These are phyloP conservation scores for Muscicapa adusta DNA, from an alignment of 2,113 vertebrate species.

Conservation along the genomic window DNA sequence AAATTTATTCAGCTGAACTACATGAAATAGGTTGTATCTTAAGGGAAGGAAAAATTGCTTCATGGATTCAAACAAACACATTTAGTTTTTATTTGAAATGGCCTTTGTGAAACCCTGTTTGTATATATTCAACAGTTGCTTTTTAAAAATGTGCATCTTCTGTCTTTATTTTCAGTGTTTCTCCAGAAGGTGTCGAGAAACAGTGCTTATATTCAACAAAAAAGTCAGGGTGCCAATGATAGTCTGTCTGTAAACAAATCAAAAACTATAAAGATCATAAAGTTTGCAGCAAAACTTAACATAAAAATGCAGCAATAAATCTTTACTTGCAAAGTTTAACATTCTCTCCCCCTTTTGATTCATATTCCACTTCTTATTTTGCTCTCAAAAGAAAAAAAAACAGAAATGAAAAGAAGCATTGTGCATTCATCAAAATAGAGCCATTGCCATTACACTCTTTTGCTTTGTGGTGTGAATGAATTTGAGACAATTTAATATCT, in stretches of 20 bases:
- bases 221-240: not conserved
- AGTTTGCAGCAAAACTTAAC: not conserved
- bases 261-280: not conserved
- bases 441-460: not conserved
- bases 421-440: not conserved
- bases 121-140: not conserved
- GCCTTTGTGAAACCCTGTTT: not conserved
- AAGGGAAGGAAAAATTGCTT: not conserved
- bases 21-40: not conserved
- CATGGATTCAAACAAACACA: not conserved
- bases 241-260: not conserved
- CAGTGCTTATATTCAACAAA: conserved; percentile 6
- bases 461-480: not conserved
- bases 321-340: not conserved
- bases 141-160: not conserved
- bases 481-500: not conserved
- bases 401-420: not conserved
- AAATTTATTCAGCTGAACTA: not conserved
- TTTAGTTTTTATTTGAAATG: not conserved
- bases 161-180: not conserved
- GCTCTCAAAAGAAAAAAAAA: too few species aligned
- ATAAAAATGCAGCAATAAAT: not conserved
- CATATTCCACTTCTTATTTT: not conserved
- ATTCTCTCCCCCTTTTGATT: not conserved
- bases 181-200: not conserved